Conservation (phyloP, 2,888 invertebrate genomes). For the Drosophila affinis region DNA sequence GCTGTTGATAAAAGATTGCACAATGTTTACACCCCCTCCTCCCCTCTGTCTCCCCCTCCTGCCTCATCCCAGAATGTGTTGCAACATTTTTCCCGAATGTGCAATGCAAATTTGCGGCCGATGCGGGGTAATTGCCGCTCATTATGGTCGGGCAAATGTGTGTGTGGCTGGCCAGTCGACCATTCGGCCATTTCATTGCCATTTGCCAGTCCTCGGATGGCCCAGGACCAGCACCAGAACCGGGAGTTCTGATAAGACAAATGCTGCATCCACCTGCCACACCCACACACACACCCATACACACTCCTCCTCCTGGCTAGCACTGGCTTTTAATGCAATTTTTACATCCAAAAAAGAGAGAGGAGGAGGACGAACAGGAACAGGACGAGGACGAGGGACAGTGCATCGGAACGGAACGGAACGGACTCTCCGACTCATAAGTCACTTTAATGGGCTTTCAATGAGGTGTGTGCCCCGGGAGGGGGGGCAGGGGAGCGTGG, state of each 20-base stretch:
- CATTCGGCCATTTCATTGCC: conserved; percentile 27
- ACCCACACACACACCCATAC: conserved; percentile 32
- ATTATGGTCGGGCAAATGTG: conserved; percentile 77
- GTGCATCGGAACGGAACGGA: neutral
- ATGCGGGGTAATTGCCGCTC: conserved; percentile 75
- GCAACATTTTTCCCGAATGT: conserved; percentile 71
- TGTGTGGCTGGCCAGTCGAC: conserved; percentile 35
- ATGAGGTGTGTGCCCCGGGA: conserved; percentile 66
- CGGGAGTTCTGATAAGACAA: conserved; percentile 70
- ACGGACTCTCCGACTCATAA: conserved; percentile 59
- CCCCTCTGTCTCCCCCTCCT: neutral
- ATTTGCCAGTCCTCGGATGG: conserved; percentile 12
- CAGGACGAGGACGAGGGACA: conserved; percentile 11
- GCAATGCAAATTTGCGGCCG: conserved; percentile 77
- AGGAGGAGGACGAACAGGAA: conserved; percentile 1
- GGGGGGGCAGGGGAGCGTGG: conserved; percentile 46
- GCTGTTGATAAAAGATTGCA: conserved; percentile 73
- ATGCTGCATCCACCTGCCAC: conserved; percentile 56
- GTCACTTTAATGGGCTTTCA: conserved; percentile 79
- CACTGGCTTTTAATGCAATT: conserved; percentile 72
- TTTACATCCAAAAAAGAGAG: conserved; percentile 52
- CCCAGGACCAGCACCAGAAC: conserved; percentile 45
- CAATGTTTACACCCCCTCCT: conserved; percentile 59
- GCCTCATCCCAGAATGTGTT: conserved; percentile 13
- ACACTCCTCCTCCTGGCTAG: neutral